Conservation (phyloP, 2,888 invertebrate species). For the Aethes cnicana region DNA sequence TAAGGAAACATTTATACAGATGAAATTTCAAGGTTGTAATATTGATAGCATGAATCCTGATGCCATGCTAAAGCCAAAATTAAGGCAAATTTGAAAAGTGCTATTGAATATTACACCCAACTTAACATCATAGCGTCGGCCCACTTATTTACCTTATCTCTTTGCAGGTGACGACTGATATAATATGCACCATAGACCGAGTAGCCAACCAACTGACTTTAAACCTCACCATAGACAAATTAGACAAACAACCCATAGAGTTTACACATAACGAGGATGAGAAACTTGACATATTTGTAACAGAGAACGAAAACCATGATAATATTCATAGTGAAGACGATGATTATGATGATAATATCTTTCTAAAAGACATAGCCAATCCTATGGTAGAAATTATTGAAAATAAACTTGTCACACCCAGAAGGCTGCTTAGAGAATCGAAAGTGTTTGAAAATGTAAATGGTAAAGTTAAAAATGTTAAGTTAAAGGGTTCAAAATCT, state of each 20-base stretch:
- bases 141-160: no score
- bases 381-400: background rate
- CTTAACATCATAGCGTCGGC: no score
- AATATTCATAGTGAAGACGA: background rate
- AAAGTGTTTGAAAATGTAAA: background rate
- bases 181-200: constrained; percentile 21
- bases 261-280: background rate
- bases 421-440: constrained; percentile 11
- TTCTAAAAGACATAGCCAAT: constrained; percentile 1
- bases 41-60: no score
- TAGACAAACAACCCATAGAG: constrained; percentile 6
- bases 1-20: no score
- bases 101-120: no score
- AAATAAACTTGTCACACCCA: background rate
- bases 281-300: background rate
- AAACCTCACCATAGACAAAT: background rate
- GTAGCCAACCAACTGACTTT: constrained; percentile 15
- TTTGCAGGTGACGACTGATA: constrained; percentile 25
- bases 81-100: no score
- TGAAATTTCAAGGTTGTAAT: no score
- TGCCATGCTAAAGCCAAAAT: no score
- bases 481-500: background rate
- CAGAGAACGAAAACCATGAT: background rate
- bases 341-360: background rate
- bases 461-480: background rate